Percentiles rank a stretch among this genome's conserved stretches.
These are phyloP conservation scores for Drosophila multiciliata DNA, from an alignment of 2,888 invertebrate species.

Conservation along the genomic window DNA sequence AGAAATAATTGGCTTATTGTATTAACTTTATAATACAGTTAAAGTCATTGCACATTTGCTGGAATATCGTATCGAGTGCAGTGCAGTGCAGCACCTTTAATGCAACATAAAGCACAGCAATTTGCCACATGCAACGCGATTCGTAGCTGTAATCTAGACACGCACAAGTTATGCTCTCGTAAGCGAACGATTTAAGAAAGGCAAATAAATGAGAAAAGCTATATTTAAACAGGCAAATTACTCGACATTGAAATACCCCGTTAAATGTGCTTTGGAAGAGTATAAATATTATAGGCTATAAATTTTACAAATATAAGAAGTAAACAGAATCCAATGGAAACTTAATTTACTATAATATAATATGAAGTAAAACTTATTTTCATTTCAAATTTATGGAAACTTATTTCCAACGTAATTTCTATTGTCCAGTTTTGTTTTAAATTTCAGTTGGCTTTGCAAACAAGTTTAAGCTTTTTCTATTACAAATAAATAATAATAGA, in stretches of 20 bases:
- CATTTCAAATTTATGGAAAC: not conserved
- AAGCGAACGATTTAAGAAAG: constrained; percentile 51
- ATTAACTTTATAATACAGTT: constrained; percentile 19
- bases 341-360: not conserved
- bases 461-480: not conserved
- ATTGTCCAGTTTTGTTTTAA: not conserved
- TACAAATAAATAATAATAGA: not conserved
- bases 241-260: constrained; percentile 27
- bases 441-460: not conserved
- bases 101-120: constrained; percentile 65
- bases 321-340: not conserved
- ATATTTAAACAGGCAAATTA: not conserved
- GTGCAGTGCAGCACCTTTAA: constrained; percentile 43
- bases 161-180: constrained; percentile 76
- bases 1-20: constrained; percentile 15
- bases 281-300: not conserved
- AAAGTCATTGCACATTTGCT: constrained; percentile 21
- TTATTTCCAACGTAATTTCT: not conserved
- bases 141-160: constrained; percentile 49
- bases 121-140: constrained; percentile 69
- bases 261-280: not conserved
- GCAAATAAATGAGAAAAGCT: constrained; percentile 2
- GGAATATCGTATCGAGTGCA: constrained; percentile 18
- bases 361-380: too few relatives aligned
- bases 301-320: not conserved